Conservation (phyloP, 2,113 vertebrate species). For the Sturnus vulgaris region DNA sequence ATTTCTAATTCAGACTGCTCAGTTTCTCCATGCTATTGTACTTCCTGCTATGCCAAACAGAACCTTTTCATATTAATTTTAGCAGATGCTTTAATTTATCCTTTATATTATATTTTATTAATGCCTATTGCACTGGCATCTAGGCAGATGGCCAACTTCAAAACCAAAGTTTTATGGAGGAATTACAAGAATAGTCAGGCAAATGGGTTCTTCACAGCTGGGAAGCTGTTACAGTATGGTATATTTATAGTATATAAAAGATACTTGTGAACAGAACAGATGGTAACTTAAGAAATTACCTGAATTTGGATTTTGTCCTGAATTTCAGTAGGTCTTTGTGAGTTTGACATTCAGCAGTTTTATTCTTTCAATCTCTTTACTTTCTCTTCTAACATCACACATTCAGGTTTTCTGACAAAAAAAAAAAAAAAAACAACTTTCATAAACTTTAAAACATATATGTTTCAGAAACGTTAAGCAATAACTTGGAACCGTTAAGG, state of each 20-base stretch:
- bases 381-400: neutral
- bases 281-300: slow-evolving; percentile 49
- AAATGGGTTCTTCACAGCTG: slow-evolving; percentile 54
- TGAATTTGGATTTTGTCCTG: slow-evolving; percentile 36
- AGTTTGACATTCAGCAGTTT: slow-evolving; percentile 26
- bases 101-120: slow-evolving; percentile 13
- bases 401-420: neutral
- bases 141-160: slow-evolving; percentile 36
- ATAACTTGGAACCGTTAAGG: neutral
- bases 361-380: neutral
- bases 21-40: neutral
- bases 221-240: slow-evolving; percentile 36
- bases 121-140: neutral
- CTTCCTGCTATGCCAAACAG: neutral
- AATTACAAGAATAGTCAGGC: slow-evolving; percentile 26
- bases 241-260: slow-evolving; percentile 55
- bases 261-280: slow-evolving; percentile 48
- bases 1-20: neutral
- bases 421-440: neutral
- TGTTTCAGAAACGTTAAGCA: neutral
- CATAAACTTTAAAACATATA: neutral
- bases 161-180: slow-evolving; percentile 25
- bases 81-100: slow-evolving; percentile 6
- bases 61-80: neutral
- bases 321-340: slow-evolving; percentile 2